Conservation (phyloP, 1,140 invertebrate species). For the Pogonomyrmex californicus region DNA sequence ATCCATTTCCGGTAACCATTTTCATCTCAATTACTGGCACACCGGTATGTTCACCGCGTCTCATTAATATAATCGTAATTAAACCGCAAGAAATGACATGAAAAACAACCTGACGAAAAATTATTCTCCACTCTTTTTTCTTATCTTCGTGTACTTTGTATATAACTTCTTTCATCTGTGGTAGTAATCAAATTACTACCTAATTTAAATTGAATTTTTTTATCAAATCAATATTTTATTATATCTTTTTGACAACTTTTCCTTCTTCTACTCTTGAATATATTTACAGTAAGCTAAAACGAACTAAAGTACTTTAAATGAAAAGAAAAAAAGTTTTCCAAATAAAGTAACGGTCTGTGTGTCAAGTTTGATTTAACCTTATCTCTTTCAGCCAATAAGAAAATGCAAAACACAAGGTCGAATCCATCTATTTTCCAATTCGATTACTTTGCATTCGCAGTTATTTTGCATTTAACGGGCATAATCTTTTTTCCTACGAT, state of each 20-base stretch:
- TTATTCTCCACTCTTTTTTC: background rate
- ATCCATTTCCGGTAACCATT: constrained; percentile 29
- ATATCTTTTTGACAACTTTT: background rate
- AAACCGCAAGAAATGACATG: background rate
- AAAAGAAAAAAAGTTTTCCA: background rate
- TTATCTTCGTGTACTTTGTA: background rate
- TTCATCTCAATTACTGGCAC: constrained; percentile 10
- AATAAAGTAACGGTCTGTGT: background rate
- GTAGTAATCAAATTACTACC: too few species aligned
- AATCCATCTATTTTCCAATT: background rate
- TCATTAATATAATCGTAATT: constrained; percentile 8
- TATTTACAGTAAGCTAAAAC: background rate
- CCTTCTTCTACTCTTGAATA: background rate
- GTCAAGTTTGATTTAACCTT: background rate
- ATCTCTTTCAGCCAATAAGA: background rate
- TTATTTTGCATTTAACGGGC: background rate
- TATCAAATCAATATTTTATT: background rate
- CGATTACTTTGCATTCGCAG: background rate
- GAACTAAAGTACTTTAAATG: background rate
- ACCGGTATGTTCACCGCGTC: background rate
- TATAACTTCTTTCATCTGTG: background rate
- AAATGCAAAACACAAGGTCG: background rate
- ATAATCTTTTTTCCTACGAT: background rate
- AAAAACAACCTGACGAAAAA: background rate
- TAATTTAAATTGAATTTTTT: background rate